Conservation (phyloP, 2,797 vertebrate genomes). For the Alectoris magna region DNA sequence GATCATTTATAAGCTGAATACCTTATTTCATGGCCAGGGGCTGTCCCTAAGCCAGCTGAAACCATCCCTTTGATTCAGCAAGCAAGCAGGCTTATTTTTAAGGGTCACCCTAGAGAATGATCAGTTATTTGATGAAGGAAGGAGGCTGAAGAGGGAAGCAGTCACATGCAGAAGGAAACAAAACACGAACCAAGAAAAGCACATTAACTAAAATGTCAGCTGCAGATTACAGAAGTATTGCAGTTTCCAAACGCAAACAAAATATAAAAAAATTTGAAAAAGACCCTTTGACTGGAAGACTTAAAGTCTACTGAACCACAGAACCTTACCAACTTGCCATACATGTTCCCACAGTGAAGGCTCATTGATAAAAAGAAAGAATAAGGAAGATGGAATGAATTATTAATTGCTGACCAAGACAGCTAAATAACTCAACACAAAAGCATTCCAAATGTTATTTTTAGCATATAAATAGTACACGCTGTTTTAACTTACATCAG, state of each 20-base stretch:
- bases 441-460: conserved; percentile 66
- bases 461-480: conserved; percentile 59
- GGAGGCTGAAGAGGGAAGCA: background rate
- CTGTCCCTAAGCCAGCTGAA: background rate
- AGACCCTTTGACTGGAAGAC: background rate
- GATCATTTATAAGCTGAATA: background rate
- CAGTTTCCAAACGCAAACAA: background rate
- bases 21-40: background rate
- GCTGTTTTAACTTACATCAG: conserved; percentile 68
- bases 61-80: background rate
- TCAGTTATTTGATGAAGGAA: background rate
- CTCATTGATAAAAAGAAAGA: conserved; percentile 53
- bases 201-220: background rate
- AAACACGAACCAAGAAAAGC: background rate
- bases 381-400: conserved; percentile 48
- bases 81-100: background rate
- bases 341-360: background rate
- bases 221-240: background rate
- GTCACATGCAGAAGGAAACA: background rate
- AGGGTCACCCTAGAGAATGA: background rate
- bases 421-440: conserved; percentile 54
- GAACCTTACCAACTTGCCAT: background rate
- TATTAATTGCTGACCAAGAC: conserved; percentile 58
- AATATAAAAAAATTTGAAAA: background rate
- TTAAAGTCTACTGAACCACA: background rate